A percentile compares a stretch with the other conserved stretches of the same genome.
Conservation (phyloP, 1,140 invertebrate species). For the Amyelois transitella region DNA sequence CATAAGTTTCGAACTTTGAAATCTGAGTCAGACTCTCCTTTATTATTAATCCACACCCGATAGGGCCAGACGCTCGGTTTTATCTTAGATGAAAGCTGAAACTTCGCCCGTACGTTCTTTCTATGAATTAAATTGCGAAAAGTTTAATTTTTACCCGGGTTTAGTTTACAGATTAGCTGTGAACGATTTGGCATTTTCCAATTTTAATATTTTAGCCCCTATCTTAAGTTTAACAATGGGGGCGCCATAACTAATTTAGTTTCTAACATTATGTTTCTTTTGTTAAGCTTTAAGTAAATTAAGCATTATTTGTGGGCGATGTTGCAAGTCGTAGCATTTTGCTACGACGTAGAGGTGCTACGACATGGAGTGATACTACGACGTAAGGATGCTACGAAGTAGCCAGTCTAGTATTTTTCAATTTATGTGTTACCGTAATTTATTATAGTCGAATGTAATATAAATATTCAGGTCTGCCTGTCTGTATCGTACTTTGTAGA, state of each 20-base stretch:
- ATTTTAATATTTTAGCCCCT: neutral
- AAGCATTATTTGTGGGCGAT: too few species aligned
- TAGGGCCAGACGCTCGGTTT: constrained; percentile 51
- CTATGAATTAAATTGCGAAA: constrained; percentile 48
- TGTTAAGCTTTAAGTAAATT: too few species aligned
- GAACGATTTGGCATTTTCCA: constrained; percentile 7
- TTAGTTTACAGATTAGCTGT: constrained; percentile 30
- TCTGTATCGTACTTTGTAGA: neutral
- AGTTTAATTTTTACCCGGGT: constrained; percentile 38
- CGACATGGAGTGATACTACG: too few species aligned
- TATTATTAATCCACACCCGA: constrained; percentile 55
- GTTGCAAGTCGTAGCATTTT: neutral
- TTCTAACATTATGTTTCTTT: too few species aligned
- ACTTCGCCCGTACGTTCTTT: constrained; percentile 48
- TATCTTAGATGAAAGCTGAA: constrained; percentile 54
- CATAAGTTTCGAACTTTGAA: constrained; percentile 23
- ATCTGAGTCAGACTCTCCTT: constrained; percentile 39
- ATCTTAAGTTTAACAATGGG: too few species aligned
- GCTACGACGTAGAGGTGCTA: neutral
- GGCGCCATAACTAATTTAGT: too few species aligned
- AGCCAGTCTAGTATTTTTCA: too few species aligned
- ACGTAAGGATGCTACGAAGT: too few species aligned
- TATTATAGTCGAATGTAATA: too few species aligned
- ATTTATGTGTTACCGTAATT: too few species aligned
- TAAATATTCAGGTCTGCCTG: too few species aligned